Conservation (phyloP, 2,888 invertebrate genomes). For the Acrocyrtus sp. region DNA sequence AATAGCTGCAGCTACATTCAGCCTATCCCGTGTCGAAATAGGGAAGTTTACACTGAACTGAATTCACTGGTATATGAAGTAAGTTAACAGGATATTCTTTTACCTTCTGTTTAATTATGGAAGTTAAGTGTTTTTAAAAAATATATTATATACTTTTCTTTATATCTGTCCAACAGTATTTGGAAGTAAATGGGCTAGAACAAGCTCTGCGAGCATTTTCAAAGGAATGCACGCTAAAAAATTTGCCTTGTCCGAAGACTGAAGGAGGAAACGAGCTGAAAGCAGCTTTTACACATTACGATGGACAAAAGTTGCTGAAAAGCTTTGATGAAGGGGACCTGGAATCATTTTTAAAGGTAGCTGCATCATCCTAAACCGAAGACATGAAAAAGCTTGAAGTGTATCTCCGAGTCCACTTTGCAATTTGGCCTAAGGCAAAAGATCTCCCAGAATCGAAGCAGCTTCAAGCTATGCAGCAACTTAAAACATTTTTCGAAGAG, state of each 20-base stretch:
- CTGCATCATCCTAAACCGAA: conserved; percentile 5
- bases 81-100: neutral
- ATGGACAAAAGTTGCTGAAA: conserved; percentile 52
- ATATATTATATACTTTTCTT: neutral
- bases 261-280: conserved; percentile 30
- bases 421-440: conserved; percentile 57
- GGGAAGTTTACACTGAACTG: conserved; percentile 47
- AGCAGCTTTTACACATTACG: conserved; percentile 58
- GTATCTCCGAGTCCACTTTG: conserved; percentile 61
- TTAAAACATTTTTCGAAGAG: conserved; percentile 66
- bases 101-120: neutral
- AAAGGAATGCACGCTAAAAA: conserved; percentile 55
- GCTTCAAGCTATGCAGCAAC: conserved; percentile 48
- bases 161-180: conserved; percentile 39
- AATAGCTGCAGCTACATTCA: conserved; percentile 20
- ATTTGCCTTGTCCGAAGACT: conserved; percentile 49
- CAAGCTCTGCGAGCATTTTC: conserved; percentile 56
- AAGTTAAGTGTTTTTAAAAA: neutral
- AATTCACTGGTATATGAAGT: conserved; percentile 54
- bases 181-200: conserved; percentile 60
- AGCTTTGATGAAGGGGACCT: conserved; percentile 60
- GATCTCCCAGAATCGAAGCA: conserved; percentile 49
- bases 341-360: conserved; percentile 51
- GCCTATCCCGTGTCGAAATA: conserved; percentile 34
- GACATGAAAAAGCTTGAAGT: conserved; percentile 62